A percentile compares a stretch with the other conserved stretches of the same genome.
Conservation (phyloP, 2,797 vertebrate genomes). For the Melopsittacus undulatus region DNA sequence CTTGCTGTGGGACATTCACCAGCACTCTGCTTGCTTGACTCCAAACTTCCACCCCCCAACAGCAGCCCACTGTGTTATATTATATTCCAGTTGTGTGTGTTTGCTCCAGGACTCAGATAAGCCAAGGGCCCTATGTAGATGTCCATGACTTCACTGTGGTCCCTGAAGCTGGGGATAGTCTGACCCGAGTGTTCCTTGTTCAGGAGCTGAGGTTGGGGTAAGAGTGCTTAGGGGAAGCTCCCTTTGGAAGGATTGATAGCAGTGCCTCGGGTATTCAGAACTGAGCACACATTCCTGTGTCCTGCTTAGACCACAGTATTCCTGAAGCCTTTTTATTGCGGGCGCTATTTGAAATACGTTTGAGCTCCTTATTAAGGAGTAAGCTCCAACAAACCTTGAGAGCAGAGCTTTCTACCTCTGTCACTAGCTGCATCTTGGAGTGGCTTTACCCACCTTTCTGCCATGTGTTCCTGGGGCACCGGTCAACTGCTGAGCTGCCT, state of each 20-base stretch:
- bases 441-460: conserved; percentile 51
- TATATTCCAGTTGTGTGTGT: background rate
- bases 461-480: conserved; percentile 45
- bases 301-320: background rate
- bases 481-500: conserved; percentile 74
- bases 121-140: fast-evolving
- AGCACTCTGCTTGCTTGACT: background rate
- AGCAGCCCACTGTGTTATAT: background rate
- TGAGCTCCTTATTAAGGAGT: background rate
- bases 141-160: background rate
- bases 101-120: background rate
- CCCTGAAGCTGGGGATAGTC: fast-evolving
- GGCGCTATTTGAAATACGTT: background rate
- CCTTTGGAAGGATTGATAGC: background rate
- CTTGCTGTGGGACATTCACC: background rate
- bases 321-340: background rate
- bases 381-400: conserved; percentile 56
- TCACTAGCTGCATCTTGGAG: background rate
- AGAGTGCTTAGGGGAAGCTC: fast-evolving
- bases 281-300: background rate
- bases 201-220: background rate
- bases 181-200: fast-evolving
- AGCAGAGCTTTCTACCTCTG: conserved; percentile 35
- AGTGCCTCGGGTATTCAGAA: background rate
- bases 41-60: background rate